Base-by-base conservation (phyloP, 2,797 vertebrate genomes). In the Forpus xanthops region DNA sequence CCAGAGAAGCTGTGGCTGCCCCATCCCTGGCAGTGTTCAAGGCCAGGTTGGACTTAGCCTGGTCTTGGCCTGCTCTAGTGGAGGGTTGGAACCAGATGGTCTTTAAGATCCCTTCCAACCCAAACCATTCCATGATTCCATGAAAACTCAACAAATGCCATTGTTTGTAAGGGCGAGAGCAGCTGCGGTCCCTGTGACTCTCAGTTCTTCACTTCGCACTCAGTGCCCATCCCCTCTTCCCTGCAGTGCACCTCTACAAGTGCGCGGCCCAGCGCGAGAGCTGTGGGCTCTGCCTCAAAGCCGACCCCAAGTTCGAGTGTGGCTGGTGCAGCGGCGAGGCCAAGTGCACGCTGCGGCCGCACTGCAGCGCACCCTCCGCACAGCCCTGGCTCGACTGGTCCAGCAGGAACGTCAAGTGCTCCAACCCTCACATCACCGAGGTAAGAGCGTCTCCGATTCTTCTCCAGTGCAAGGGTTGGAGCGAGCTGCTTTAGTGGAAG, bases 361-460 rank as follows among this genome's bases (percentile, higher is more conserved):
- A 99, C 97, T 99, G 99, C 84, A 61, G 97, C 15, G 41, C 98
- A 45, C 27, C 98, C 68, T 16, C 94, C 11, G 30, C 96, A 21
- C 97, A 73, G 80, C 99, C 98, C 96, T 99, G 99, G 99, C 98
- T 99, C 2, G 97, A 99, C 97, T 98, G 99, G 98, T 98, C 98
- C 98, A 98, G 98, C 93, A 98, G 97, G 92, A 99, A 99, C 19
- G 99, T 99, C 91, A 99, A 99, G 97, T 99, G 99, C 95, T 99
- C 99, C 98, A 99, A 99, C 97, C 99, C 99, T 6, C 99, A 99
- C 91, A 99, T 99, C 97, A 99, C 99, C 0, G 99, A 99, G 99
- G 99, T 99, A 96, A 98, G 98, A 58, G 30, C 8, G 11, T 2
- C 60, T 11, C 39, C 2, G 0, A 9, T 56, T 62, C 49, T 61